Conservation (phyloP, 1,140 invertebrate species). For the Brevipalpus yothersi region DNA sequence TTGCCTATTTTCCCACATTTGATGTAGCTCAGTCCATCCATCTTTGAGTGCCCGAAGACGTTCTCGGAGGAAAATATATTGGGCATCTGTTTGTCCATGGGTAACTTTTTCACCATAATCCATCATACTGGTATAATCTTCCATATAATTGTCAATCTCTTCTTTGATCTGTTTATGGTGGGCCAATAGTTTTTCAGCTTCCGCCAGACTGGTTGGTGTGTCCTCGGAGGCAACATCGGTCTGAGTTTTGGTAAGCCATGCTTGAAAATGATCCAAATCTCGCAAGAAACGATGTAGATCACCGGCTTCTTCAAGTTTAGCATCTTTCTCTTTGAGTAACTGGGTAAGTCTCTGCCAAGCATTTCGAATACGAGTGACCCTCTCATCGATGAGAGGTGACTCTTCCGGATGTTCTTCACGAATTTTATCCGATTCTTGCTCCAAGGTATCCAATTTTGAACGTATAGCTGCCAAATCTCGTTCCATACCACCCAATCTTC, state of each 20-base stretch:
- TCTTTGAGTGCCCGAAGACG: constrained; percentile 87
- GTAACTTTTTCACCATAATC: constrained; percentile 90
- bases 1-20: constrained; percentile 99
- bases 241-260: constrained; percentile 94
- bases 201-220: constrained; percentile 76
- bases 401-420: constrained; percentile 85
- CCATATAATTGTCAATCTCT: constrained; percentile 95
- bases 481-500: constrained; percentile 85
- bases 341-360: constrained; percentile 92
- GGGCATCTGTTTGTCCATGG: constrained; percentile 58
- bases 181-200: constrained; percentile 83
- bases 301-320: constrained; percentile 92
- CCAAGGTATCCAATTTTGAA: constrained; percentile 75
- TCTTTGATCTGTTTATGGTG: constrained; percentile 90
- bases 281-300: constrained; percentile 93
- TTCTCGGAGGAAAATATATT: constrained; percentile 95
- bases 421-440: constrained; percentile 71
- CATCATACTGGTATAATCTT: constrained; percentile 97
- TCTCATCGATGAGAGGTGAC: constrained; percentile 66
- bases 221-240: constrained; percentile 94
- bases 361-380: constrained; percentile 60
- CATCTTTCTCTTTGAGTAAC: constrained; percentile 89
- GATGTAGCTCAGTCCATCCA: constrained; percentile 92
- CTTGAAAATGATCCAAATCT: constrained; percentile 97
- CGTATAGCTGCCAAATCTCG: constrained; percentile 92